Evolutionary conservation across 2,113 vertebrate species (phyloP).

Genomic region (Piaya cayana): DNA sequence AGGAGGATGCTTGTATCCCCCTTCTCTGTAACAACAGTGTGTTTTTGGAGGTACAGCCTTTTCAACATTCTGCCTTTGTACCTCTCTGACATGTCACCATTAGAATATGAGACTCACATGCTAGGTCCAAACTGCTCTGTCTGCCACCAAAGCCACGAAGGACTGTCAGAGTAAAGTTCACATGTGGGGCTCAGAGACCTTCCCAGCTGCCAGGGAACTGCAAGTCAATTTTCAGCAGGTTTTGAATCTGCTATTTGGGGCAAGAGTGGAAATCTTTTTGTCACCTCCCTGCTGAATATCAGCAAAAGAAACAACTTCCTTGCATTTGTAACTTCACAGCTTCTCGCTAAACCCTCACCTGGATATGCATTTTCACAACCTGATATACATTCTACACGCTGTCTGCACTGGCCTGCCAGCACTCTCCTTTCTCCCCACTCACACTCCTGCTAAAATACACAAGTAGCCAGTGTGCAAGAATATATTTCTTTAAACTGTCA

Average conservation of each 20-base stretch:
- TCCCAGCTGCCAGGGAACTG: neutral
- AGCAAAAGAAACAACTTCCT: neutral
- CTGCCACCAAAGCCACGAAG: neutral
- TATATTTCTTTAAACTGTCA: neutral
- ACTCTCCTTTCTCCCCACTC: neutral
- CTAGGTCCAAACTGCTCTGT: neutral
- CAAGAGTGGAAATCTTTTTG: neutral
- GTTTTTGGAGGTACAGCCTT: neutral
- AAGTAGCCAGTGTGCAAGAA: neutral
- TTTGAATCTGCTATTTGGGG: neutral
- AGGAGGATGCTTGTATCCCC: neutral
- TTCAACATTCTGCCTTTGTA: neutral
- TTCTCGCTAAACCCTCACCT: neutral
- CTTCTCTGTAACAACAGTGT: neutral
- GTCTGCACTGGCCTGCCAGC: neutral
- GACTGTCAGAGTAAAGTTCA: neutral
- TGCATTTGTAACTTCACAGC: neutral
- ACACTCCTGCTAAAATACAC: neutral
- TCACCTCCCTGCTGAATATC: neutral
- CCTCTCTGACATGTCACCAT: neutral
- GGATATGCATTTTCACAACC: conserved; percentile 8
- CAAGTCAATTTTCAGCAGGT: neutral
- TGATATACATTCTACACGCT: neutral
- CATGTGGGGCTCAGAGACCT: neutral
- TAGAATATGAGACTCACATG: neutral